Evolutionary conservation across 2,888 invertebrate genomes (phyloP), one percentile per base, ranked within the genome.

Genomic region (Campoplex nolae): DNA sequence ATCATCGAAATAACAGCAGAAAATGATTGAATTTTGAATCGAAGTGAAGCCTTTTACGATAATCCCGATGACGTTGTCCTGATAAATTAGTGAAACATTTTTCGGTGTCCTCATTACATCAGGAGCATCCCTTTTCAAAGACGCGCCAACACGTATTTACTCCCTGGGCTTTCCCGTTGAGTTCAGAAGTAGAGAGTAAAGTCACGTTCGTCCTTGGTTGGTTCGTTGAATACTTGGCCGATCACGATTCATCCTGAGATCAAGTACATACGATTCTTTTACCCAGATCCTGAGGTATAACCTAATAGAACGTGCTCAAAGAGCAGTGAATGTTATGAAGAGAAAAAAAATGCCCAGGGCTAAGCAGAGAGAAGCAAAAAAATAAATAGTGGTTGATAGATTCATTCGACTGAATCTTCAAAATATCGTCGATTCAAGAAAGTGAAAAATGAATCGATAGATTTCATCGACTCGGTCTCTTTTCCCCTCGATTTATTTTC

Each of bases 121-220:
- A 28, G 42, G 2, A 58, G 7, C 75, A 75, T 38, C 75, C 65
- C 48, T 65, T 11, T 48, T 48, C 9, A 32, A 76, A n/a, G 65
- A 56, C 62, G 35, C 65, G 32, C 76, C 45, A 18, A 65, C 76
- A 76, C 76, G 48, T 51, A 76, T 62, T 28, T 28, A 58, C 58
- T 38, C 16, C 45, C 58, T 62, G 23, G 58, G 28, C 42, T 28
- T 45, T 42, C 23, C 38, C 45, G 11, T 23, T 28, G 35, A 42
- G 65, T 11, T 45, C 45, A 65, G 8, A 42, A 9, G 9, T 32
- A n/a, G 32, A 48, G 65, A 73, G 67, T 45, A 70, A 58, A 84
- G 74, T 84, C 84, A 79, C 84, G 78, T 84, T 74, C 73, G 78
- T 56, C 74, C 70, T 74, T 78, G 51, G 51, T 77, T 38, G 38